These are phyloP conservation scores for Diogma glabrata DNA, from an alignment of 2,888 invertebrate species.

Conservation along the genomic window DNA sequence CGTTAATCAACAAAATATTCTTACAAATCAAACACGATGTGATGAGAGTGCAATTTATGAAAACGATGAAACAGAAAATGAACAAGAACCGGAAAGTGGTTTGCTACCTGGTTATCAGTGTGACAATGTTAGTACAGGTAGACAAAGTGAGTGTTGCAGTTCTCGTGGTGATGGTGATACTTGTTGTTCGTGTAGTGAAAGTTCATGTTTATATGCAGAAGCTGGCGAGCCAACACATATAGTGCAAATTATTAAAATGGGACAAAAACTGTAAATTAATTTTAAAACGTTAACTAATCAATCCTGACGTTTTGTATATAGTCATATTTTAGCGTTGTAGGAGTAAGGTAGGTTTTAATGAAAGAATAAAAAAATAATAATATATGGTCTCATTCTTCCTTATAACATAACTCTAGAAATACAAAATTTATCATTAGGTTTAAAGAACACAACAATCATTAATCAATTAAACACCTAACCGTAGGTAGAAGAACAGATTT, in stretches of 20 bases:
- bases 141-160: slow-evolving; percentile 34
- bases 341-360: too few relatives aligned
- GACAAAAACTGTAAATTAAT: too few relatives aligned
- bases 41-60: slow-evolving; percentile 24
- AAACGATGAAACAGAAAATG: slow-evolving; percentile 25
- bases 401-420: too few relatives aligned
- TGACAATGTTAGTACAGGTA: slow-evolving; percentile 32
- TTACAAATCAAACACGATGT: slow-evolving; percentile 13
- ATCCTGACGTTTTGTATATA: too few relatives aligned
- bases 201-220: slow-evolving; percentile 50
- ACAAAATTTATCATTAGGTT: too few relatives aligned
- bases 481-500: too few relatives aligned
- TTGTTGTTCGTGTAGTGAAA: slow-evolving; percentile 50
- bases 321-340: too few relatives aligned
- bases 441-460: too few relatives aligned
- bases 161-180: slow-evolving; percentile 44
- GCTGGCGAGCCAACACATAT: slow-evolving; percentile 35
- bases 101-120: slow-evolving; percentile 26
- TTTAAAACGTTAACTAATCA: too few relatives aligned
- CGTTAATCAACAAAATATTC: slow-evolving; percentile 17
- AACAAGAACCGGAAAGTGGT: slow-evolving; percentile 10
- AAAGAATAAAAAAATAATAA: too few relatives aligned
- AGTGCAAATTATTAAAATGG: slow-evolving; percentile 9
- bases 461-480: too few relatives aligned
- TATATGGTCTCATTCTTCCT: too few relatives aligned